Evolutionary conservation across 2,113 vertebrate genomes (phyloP).

Genomic region (Pygathrix nemaeus): DNA sequence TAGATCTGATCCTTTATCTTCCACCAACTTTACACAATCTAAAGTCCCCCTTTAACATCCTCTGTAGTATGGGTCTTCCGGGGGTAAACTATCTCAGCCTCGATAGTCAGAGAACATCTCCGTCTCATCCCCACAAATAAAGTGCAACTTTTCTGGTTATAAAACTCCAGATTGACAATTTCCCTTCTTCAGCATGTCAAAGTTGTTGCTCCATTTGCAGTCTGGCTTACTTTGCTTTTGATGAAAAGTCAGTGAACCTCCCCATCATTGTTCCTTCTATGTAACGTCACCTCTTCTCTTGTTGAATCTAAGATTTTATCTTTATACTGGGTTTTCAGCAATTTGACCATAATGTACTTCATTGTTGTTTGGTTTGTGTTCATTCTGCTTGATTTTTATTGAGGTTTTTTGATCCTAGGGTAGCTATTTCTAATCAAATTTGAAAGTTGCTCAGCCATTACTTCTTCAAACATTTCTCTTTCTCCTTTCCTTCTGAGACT

Average conservation of each 20-base stretch:
- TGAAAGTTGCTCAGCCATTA: not conserved
- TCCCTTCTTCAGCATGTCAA: not conserved
- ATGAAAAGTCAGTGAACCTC: not conserved
- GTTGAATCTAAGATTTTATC: not conserved
- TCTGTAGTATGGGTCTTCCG: not conserved
- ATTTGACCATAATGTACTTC: not conserved
- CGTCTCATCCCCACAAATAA: not conserved
- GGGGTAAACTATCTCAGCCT: not conserved
- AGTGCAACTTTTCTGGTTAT: not conserved
- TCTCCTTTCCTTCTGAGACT: not conserved
- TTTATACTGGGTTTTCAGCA: slow-evolving; percentile 21
- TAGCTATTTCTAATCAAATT: slow-evolving; percentile 24
- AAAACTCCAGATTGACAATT: not conserved
- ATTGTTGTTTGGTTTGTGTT: slow-evolving; percentile 1
- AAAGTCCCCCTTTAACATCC: not conserved
- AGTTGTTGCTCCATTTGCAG: not conserved
- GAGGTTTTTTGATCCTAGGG: not conserved
- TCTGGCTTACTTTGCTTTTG: not conserved
- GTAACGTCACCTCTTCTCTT: not conserved
- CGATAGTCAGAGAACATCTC: not conserved
- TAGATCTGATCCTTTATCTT: not conserved
- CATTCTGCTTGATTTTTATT: slow-evolving; percentile 15
- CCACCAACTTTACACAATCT: not conserved
- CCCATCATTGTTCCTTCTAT: not conserved
- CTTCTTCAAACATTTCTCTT: not conserved